Evolutionary conservation across 2,113 vertebrate genomes (phyloP).

Genomic region (Haemorhous mexicanus): DNA sequence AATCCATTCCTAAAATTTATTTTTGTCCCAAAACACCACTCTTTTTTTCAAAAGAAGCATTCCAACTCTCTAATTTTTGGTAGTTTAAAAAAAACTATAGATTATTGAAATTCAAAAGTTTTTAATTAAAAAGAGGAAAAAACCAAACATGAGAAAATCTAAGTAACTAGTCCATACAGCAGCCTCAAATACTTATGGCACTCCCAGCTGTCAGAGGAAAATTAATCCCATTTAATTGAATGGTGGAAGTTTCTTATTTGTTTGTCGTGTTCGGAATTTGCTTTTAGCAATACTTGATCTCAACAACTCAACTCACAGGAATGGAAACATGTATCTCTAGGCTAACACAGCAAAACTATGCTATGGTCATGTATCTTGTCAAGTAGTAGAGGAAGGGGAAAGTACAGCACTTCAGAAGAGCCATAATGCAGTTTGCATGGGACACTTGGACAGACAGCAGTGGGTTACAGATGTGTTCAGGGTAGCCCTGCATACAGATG

Average conservation of each 20-base stretch:
- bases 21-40: neutral
- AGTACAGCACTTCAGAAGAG: fast-evolving
- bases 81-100: neutral
- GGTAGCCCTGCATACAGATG: neutral
- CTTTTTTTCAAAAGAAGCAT: neutral
- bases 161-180: neutral
- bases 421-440: neutral
- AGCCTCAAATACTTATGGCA: neutral
- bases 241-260: neutral
- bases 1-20: neutral
- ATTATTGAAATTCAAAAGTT: neutral
- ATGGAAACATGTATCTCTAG: neutral
- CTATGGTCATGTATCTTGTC: neutral
- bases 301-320: neutral
- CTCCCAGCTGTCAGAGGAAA: neutral
- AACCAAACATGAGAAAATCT: neutral
- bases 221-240: neutral
- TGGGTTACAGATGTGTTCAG: neutral
- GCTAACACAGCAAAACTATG: neutral
- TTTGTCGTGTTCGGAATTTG: neutral
- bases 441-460: neutral
- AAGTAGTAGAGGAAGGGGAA: neutral
- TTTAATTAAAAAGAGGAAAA: neutral
- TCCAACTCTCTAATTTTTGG: neutral
- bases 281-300: neutral